These are phyloP conservation scores for Sebastes melanostomus DNA, from an alignment of 2,797 vertebrate genomes.

Conservation along the genomic window DNA sequence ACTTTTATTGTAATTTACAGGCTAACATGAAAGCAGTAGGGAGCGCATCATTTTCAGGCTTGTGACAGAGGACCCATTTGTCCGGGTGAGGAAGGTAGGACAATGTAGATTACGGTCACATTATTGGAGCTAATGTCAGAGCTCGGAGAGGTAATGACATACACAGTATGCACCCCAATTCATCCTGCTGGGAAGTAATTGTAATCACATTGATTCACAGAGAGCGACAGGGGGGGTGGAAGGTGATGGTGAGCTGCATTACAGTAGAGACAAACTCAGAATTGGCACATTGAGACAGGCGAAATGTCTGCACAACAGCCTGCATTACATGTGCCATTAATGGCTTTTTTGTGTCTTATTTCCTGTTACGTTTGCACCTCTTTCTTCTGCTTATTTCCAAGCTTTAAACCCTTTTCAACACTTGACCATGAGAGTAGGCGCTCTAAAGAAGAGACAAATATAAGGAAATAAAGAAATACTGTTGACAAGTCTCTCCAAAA, in stretches of 20 bases:
- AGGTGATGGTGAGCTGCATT: background rate
- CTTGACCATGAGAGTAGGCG: background rate
- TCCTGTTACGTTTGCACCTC: background rate
- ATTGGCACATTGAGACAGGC: background rate
- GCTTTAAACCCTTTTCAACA: background rate
- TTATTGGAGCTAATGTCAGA: constrained; percentile 35
- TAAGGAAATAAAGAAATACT: background rate
- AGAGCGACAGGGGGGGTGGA: background rate
- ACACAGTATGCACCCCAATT: constrained; percentile 31
- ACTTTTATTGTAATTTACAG: constrained; percentile 19
- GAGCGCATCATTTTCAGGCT: constrained; percentile 4
- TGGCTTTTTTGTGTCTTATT: background rate
- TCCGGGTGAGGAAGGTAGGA: background rate
- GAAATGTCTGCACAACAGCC: background rate
- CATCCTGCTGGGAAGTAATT: constrained; percentile 48
- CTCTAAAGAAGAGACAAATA: background rate
- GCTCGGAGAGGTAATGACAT: constrained; percentile 41
- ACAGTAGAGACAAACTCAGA: background rate
- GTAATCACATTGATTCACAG: constrained; percentile 32
- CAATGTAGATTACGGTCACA: constrained; percentile 22
- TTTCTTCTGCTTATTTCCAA: background rate
- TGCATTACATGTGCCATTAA: background rate
- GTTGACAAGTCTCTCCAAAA: background rate
- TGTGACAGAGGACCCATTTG: constrained; percentile 5
- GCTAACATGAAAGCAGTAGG: constrained; percentile 17